Evolutionary conservation across 2,888 invertebrate genomes (phyloP), one percentile per base, ranked within the genome.

Genomic region (Eristalinus sepulchralis): DNA sequence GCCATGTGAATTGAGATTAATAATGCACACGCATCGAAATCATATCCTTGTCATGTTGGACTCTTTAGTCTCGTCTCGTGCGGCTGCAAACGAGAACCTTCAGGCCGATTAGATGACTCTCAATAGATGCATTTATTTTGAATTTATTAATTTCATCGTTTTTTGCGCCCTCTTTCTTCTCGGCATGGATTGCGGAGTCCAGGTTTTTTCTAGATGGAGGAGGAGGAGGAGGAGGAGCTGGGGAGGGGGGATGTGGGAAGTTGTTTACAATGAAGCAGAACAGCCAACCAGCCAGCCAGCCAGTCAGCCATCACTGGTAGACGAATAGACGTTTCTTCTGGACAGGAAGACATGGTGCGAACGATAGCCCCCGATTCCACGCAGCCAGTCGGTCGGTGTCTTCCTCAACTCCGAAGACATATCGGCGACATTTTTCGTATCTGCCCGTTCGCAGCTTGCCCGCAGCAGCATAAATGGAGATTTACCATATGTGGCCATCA

Each of bases 401-500:
- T 81, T 81, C 81, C 75, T 75, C 55, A 75, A 75, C 80, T 72
- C 71, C 63, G 70, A 86, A 86, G 86, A 86, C 86, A 86, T 79
- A 79, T 86, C 82, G 86, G 86, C 86, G 86, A 86, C 86, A 86
- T 83, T 75, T 86, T 83, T 85, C 31, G 86, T 86, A 86, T 86
- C 83, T 75, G 70, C 39, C 33, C 76, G 57, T 78, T 81, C 78
- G 39, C 59, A 36, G 47, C 24, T 53, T 83, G 86, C 78, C 75
- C 59, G 64, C 24, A n/a, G 70, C 27, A 78, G 34, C 86, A 71
- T 83, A 86, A 86, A 86, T 86, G 86, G 86, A 83, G 66, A 78
- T 83, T 86, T 83, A 79, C 86, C 86, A 83, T 86, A 86, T 83
- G 86, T 86, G 86, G 86, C 71, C 77, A 83, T 86, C 86, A 86